Base-by-base conservation (phyloP, 2,113 vertebrate species). In the Seriola rivoliana region DNA sequence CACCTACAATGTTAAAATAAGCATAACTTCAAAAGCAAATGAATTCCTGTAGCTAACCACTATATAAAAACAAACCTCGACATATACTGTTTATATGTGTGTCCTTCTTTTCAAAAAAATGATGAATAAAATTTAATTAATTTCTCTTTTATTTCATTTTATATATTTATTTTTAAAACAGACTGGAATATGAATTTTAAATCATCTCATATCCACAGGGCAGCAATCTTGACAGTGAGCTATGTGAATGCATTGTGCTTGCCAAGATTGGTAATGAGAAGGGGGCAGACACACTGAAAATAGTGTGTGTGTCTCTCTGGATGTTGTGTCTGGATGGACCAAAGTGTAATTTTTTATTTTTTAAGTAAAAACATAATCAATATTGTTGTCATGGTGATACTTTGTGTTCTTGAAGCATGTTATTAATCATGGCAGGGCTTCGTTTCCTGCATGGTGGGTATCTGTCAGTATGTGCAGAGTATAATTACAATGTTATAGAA, bases 211-310 rank as follows among this genome's bases (percentile, higher is more conserved):
- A 78, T 75, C 46, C 66, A 75, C 71, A 67, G 54, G 71, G 65
- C 72, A 82, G 71, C 81, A 75, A 55, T 86, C 84, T 77, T 78
- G 71, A 85, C 69, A 66, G 80, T 17, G 65, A 84, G 85, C 63
- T 81, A 57, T 79, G 66, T 11, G 52, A 82, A 80, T 79, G 52
- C 40, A 65, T 80, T 80, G 70, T 14, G 25, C 29, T 75, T 72
- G 76, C 88, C 86, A 89, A 78, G 42, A 70, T 42, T 76, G 40
- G 62, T 85, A 85, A 86, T 90, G 70, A 84, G 89, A 85, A 44
- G 52, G 60, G 36, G 80, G 65, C 55, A 75, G 67, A 80, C 80
- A 75, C 69, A 84, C 14, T 81, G 71, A 75, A 58, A 52, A 78
- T 36, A 59, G 17, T 52, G 21, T 59, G 38, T 38, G 65, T 54